Percentiles rank a stretch among this genome's conserved stretches.
phyloP scores from a whole-genome alignment of 1,140 invertebrate genomes.

The Orussus abietinus region DNA sequence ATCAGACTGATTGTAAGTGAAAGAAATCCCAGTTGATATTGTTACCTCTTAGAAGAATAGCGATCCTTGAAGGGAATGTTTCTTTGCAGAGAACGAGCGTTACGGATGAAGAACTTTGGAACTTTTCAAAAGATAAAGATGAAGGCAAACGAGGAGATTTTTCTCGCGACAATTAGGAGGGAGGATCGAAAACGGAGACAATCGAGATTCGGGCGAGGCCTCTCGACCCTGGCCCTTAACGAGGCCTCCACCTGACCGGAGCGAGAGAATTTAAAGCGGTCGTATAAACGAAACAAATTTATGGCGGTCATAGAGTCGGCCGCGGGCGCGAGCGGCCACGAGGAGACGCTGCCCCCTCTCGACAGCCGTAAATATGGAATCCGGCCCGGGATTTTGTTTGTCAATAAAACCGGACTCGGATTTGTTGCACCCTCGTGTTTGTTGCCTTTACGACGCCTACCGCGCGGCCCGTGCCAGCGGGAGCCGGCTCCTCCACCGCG shows the following conservation, averaged over 20 bases:
- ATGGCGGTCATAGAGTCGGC: slow-evolving; percentile 20
- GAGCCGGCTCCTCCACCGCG: too few relatives aligned
- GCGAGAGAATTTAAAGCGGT: slow-evolving; percentile 23
- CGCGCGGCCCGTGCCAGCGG: slow-evolving; percentile 5
- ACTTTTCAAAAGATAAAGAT: too few relatives aligned
- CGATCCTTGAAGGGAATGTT: too few relatives aligned
- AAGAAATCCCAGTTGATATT: too few relatives aligned
- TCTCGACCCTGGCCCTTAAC: slow-evolving; percentile 15
- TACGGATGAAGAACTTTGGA: too few relatives aligned
- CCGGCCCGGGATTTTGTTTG: slow-evolving; percentile 20
- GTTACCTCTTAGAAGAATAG: too few relatives aligned
- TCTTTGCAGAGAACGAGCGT: too few relatives aligned
- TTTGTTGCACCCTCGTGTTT: slow-evolving; percentile 9
- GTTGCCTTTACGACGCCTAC: slow-evolving; percentile 16
- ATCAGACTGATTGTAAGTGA: too few relatives aligned
- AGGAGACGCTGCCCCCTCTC: slow-evolving; percentile 7
- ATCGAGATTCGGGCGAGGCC: too few relatives aligned
- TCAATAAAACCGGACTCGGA: slow-evolving; percentile 19
- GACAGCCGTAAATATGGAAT: slow-evolving; percentile 21
- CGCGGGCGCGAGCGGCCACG: not conserved
- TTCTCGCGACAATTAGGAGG: too few relatives aligned
- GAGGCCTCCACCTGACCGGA: slow-evolving; percentile 28
- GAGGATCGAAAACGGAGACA: too few relatives aligned
- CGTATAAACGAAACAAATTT: slow-evolving; percentile 36
- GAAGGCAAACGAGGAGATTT: too few relatives aligned